Base-by-base conservation (phyloP, 2,797 vertebrate genomes). In the Microctenopoma stevenorrisi region DNA sequence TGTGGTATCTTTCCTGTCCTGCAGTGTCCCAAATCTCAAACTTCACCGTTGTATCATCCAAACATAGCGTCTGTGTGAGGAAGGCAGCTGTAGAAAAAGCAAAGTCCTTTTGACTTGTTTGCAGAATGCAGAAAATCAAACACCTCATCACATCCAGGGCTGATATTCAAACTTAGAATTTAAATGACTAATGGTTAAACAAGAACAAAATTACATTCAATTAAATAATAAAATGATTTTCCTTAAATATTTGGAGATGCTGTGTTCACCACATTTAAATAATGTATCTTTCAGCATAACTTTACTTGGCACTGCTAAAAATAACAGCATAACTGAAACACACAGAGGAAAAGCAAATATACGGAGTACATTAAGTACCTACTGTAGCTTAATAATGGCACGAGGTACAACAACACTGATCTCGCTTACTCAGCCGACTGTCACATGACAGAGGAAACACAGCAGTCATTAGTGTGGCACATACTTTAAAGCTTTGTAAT, bases 1-100 rank as follows among this genome's bases (percentile, higher is more conserved):
- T 99, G 94, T 99, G 98, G 89, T 99, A 99, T 43, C 96, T 94
- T 78, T 99, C 98, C 82, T 99, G 98, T 51, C 97, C 98, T 1
- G 97, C 98, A 1, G 98, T 99, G 88, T 99, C 98, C 97, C 98
- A 99, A 84, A 99, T 99, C 87, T 99, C 98, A 92, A 99, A 99
- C 92, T 99, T 99, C 83, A 99, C 98, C 2, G 97, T 99, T 85
- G 97, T 99, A 76, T 99, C 97, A 62, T 99, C 97, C 94, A 98
- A 90, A 89, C 97, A 98, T 91, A 98, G 96, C 0, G 97, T 99
- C 94, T 99, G 97, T 86, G 98, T 99, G 82, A 99, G 96, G 92
- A 99, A 99, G 90, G 98, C 98, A 84, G 97, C 97, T 99, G 90
- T 61, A 63, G 25, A 58, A 22, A 25, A 22, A 47, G 0, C 25